Conservation (phyloP, 92 coral and sea anemone genomes). For the Porites rus region DNA sequence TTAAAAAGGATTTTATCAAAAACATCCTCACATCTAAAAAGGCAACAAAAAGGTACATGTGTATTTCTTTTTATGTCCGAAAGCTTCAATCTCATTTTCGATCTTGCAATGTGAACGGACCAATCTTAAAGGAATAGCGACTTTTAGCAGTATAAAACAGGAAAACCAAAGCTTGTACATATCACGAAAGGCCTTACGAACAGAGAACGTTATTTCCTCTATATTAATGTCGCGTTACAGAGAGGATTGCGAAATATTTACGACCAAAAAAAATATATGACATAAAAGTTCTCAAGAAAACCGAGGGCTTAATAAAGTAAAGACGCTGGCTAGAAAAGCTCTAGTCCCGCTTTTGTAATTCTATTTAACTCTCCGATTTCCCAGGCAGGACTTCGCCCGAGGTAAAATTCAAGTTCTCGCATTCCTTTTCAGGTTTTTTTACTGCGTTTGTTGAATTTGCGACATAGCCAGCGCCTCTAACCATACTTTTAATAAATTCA, state of each 20-base stretch:
- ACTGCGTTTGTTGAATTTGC: neutral
- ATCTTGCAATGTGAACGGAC: neutral
- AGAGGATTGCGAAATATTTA: neutral
- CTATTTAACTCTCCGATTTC: neutral
- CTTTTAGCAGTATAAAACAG: neutral
- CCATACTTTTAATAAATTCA: neutral
- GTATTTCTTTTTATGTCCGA: neutral
- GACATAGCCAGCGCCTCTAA: neutral
- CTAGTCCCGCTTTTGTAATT: constrained; percentile 2
- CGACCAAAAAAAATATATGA: neutral
- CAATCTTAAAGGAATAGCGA: neutral
- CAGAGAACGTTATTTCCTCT: neutral
- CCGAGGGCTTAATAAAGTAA: neutral
- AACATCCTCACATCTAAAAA: neutral
- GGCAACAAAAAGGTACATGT: neutral
- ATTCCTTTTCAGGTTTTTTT: neutral
- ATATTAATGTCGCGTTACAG: neutral
- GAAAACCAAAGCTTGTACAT: constrained; percentile 6
- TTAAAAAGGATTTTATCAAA: neutral
- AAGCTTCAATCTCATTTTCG: neutral
- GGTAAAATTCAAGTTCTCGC: constrained; percentile 4
- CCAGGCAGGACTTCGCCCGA: neutral
- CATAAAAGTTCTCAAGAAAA: neutral
- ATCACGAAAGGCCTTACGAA: neutral
- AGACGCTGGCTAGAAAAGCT: neutral